Base-by-base conservation (phyloP, 2,797 vertebrate species). In the Anisognathus igniventris region DNA sequence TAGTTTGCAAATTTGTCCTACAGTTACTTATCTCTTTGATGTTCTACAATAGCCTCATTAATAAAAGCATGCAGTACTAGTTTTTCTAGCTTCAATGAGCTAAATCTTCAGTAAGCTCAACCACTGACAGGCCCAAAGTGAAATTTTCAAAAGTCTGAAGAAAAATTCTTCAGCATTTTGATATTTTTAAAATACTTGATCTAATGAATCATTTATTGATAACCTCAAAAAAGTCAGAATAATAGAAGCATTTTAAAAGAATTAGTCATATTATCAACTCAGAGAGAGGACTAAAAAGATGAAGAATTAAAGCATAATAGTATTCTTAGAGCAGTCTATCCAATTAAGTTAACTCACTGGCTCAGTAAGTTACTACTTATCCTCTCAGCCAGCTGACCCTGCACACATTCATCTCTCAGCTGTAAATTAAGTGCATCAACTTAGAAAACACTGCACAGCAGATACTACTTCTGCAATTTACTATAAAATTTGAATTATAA, bases 221-320 rank as follows among this genome's bases (percentile, higher is more conserved):
- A 89, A 75, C 28, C 50, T 74, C 18, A 51, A 42, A 57, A 42
- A 70, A n/a, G 3, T 53, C 27, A 22, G 71, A 80, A 67, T 44
- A 64, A 82, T 9, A 9, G 42, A 48, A 57, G 48, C 10, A 30
- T 57, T 80, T 83, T 0, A 64, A 60, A 42, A 66, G 44, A 56
- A 48, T 39, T 44, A 86, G 40, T 40, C 56, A 19, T 60, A 48
- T n/a, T 58, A 39, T 33, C 40, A 82, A 45, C 50, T 80, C 56
- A 18, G 48, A 68, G 81, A 75, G 37, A 71, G n/a, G 30, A 93
- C 70, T 94, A 88, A 96, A 91, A 92, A 93, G 96, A 95, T 94
- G 91, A 87, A 76, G 86, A 91, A 79, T 92, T 96, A 94, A 77
- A 92, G 35, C 78, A 40, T 16, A 73, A 27, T 66, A 87, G 88